Evolutionary conservation across 2,113 vertebrate species (phyloP).

Genomic region (Vicugna pacos): DNA sequence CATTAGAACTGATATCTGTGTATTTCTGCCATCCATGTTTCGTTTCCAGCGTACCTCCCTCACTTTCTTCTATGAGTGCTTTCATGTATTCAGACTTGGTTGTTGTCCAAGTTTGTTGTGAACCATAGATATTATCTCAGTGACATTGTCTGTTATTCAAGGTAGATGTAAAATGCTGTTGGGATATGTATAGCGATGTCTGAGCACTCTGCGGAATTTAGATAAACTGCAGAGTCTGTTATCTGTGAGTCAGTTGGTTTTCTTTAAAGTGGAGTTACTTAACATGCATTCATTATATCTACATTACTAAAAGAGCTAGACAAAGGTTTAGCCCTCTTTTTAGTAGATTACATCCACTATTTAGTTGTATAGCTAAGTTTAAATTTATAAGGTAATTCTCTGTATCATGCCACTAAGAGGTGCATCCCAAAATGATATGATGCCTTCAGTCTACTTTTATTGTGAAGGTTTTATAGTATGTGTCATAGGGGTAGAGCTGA

Average conservation of each 20-base stretch:
- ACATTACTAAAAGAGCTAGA: background rate
- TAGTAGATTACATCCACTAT: background rate
- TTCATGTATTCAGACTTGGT: constrained; percentile 29
- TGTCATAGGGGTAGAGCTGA: constrained; percentile 26
- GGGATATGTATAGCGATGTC: constrained; percentile 63
- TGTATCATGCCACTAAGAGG: constrained; percentile 23
- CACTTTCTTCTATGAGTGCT: background rate
- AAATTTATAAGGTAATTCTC: background rate
- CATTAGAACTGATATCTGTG: background rate
- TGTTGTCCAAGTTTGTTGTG: constrained; percentile 15
- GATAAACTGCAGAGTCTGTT: constrained; percentile 82
- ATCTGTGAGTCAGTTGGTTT: constrained; percentile 83
- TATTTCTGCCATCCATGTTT: background rate
- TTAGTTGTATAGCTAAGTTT: background rate
- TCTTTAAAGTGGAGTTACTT: constrained; percentile 84
- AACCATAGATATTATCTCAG: background rate
- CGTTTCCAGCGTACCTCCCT: background rate
- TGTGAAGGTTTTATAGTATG: background rate
- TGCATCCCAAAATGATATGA: background rate
- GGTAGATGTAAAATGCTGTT: constrained; percentile 76
- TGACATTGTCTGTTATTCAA: constrained; percentile 73
- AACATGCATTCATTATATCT: constrained; percentile 60
- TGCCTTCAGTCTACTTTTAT: constrained; percentile 39
- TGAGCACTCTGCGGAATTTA: constrained; percentile 75
- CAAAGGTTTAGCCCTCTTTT: background rate